phyloP scores from a whole-genome alignment of 37 sponge, comb jelly and placozoan species.

The Ephydatia muelleri region DNA sequence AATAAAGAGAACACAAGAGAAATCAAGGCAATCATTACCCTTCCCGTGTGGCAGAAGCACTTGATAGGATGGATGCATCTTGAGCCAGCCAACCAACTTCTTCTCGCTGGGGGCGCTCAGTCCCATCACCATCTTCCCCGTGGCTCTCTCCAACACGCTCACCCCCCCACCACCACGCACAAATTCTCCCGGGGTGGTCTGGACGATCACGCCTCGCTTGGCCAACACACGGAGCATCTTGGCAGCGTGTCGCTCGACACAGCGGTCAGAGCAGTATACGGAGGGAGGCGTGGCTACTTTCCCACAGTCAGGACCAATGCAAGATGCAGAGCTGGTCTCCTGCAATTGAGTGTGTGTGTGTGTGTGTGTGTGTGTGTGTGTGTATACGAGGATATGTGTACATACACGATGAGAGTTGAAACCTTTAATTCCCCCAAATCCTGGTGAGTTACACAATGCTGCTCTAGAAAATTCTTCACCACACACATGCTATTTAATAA shows the following conservation, averaged over 20 bases:
- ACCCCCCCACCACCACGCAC: conserved; percentile 60
- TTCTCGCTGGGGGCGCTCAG: conserved; percentile 64
- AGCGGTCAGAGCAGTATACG: conserved; percentile 53
- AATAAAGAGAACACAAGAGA: not conserved
- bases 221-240: conserved; percentile 42
- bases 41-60: conserved; percentile 50
- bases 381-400: not conserved
- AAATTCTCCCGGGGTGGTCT: conserved; percentile 32
- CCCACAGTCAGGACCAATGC: conserved; percentile 50
- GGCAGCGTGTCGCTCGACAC: conserved; percentile 52
- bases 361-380: too few species aligned
- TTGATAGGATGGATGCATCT: conserved; percentile 62
- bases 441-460: too few species aligned
- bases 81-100: conserved; percentile 64
- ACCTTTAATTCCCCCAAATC: too few species aligned
- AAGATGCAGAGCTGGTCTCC: conserved; percentile 20
- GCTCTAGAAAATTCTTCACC: too few species aligned
- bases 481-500: too few species aligned
- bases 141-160: conserved; percentile 64
- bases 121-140: conserved; percentile 69
- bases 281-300: conserved; percentile 40
- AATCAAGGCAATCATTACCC: not conserved
- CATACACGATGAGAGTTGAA: not conserved
- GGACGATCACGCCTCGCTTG: conserved; percentile 45
- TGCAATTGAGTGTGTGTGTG: not conserved